Conservation (phyloP, 2,888 invertebrate species). For the Anagyrus pseudococci region DNA sequence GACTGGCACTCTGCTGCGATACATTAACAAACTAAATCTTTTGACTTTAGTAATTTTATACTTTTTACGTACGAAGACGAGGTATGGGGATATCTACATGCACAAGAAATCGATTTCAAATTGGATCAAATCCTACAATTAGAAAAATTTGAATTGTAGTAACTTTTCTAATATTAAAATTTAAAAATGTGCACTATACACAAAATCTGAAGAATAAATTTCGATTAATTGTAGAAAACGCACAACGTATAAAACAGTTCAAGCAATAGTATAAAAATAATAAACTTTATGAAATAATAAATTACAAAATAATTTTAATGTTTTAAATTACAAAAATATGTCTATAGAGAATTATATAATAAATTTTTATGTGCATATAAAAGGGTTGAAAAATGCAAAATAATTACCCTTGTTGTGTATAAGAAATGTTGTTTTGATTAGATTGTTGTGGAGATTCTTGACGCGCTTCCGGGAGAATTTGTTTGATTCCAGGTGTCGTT, state of each 20-base stretch:
- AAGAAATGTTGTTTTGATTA: constrained; percentile 52
- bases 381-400: constrained; percentile 1
- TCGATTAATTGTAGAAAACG: no score
- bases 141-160: not conserved
- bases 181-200: not conserved
- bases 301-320: not conserved
- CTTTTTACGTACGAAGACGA: not conserved
- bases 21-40: constrained; percentile 18
- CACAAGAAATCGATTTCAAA: not conserved
- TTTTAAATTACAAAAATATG: no score
- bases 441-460: constrained; percentile 43
- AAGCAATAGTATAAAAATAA: not conserved
- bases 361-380: not conserved
- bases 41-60: constrained; percentile 4
- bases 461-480: constrained; percentile 47
- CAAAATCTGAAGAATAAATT: not conserved
- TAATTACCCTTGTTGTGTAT: constrained; percentile 51
- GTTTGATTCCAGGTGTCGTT: constrained; percentile 50
- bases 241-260: no score
- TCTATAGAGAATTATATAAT: not conserved
- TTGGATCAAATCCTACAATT: not conserved
- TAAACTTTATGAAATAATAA: not conserved
- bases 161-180: not conserved
- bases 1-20: constrained; percentile 45
- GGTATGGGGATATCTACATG: not conserved